These are phyloP conservation scores for Avahi laniger DNA, from an alignment of 2,797 vertebrate species.

Conservation along the genomic window DNA sequence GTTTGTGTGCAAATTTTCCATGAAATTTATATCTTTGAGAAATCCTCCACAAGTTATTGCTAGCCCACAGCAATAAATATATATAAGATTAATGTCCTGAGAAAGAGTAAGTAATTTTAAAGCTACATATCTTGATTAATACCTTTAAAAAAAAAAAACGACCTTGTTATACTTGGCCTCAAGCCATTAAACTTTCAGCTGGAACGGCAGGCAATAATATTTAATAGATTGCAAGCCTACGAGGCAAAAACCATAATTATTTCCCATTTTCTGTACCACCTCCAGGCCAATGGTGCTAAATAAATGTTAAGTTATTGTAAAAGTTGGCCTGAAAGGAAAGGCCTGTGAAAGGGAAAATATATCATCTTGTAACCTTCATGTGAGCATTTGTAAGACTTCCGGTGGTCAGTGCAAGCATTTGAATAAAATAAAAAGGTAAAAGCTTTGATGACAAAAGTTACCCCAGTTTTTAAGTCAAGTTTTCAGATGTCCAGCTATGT, in stretches of 20 bases:
- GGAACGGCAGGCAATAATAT: slow-evolving; percentile 32
- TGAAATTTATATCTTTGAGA: not conserved
- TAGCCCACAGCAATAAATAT: slow-evolving; percentile 38
- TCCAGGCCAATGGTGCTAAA: slow-evolving; percentile 38
- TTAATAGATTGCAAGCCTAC: slow-evolving; percentile 29
- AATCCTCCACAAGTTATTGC: not conserved
- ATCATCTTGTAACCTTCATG: slow-evolving; percentile 20
- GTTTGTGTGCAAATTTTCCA: not conserved
- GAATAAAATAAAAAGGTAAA: slow-evolving; percentile 14
- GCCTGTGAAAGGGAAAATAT: not conserved
- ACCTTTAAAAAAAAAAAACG: slow-evolving; percentile 40
- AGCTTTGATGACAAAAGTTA: not conserved
- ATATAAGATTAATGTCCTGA: slow-evolving; percentile 51
- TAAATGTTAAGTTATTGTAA: slow-evolving; percentile 66
- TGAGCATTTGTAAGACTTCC: slow-evolving; percentile 17
- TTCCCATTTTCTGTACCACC: slow-evolving; percentile 37
- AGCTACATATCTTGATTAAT: slow-evolving; percentile 50
- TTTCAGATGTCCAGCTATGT: not conserved
- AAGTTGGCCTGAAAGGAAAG: slow-evolving; percentile 53
- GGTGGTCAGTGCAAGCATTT: not conserved
- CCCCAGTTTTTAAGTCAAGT: not conserved
- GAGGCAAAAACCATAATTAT: slow-evolving; percentile 39
- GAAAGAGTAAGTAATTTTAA: slow-evolving; percentile 54
- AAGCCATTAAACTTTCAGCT: slow-evolving; percentile 22
- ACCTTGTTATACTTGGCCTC: slow-evolving; percentile 44